Percentiles rank a stretch among this genome's conserved stretches.
Evolutionary conservation across 2,113 vertebrate genomes (phyloP).

Genomic region (Hippocampus comes): DNA sequence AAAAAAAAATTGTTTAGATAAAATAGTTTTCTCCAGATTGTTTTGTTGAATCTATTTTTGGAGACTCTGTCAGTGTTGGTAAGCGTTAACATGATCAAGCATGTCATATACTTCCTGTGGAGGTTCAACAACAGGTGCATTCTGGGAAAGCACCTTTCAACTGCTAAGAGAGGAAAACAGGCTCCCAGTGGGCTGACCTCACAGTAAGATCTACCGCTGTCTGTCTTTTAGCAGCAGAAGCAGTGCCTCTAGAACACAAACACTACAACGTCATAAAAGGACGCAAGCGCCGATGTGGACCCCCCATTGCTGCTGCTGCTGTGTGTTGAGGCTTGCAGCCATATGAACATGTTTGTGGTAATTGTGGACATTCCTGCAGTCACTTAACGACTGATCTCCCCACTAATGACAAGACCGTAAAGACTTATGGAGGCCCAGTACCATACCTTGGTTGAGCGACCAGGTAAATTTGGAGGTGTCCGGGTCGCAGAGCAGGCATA

Average conservation of each 20-base stretch:
- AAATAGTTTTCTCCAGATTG: background rate
- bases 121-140: constrained; percentile 41
- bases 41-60: background rate
- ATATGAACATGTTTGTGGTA: background rate
- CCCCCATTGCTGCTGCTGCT: background rate
- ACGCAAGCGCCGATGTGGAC: background rate
- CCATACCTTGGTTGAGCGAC: constrained; percentile 72
- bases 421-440: background rate
- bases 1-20: background rate
- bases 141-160: constrained; percentile 50
- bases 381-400: background rate
- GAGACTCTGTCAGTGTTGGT: background rate
- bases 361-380: background rate
- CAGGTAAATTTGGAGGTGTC: constrained; percentile 67
- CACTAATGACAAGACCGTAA: background rate
- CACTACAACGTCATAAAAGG: background rate
- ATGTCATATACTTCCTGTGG: constrained; percentile 16
- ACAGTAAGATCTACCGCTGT: background rate
- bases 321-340: background rate
- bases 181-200: constrained; percentile 13
- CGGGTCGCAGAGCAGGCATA: constrained; percentile 71
- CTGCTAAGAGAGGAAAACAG: constrained; percentile 40
- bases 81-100: constrained; percentile 6
- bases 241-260: constrained; percentile 1
- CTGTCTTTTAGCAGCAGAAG: constrained; percentile 3